These are phyloP conservation scores for Apocrypta bakeri DNA, from an alignment of 1,140 invertebrate species.

Conservation along the genomic window DNA sequence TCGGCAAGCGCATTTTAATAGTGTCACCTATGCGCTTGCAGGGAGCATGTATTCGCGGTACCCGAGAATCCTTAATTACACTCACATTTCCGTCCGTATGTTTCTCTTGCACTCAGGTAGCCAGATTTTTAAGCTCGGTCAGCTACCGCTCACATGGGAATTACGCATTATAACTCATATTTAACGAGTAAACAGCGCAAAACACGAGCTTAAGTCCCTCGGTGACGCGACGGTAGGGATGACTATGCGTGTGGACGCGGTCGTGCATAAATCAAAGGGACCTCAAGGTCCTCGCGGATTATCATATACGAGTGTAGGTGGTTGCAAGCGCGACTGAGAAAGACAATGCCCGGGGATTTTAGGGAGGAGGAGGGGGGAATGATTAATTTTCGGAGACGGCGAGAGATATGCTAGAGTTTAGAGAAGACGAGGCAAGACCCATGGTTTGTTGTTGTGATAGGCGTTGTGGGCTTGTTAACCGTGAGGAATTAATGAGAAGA, in stretches of 20 bases:
- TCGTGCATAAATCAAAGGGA: constrained; percentile 39
- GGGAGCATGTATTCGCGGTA: too few relatives aligned
- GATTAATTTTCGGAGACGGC: constrained; percentile 37
- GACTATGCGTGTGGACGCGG: not conserved
- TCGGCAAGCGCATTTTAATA: not conserved
- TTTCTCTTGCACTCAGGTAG: too few relatives aligned
- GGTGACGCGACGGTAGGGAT: not conserved
- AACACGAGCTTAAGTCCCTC: not conserved
- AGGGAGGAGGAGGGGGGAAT: not conserved
- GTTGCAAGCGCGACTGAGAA: not conserved
- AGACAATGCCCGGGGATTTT: constrained; percentile 19
- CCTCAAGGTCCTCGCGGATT: constrained; percentile 27
- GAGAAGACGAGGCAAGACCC: not conserved
- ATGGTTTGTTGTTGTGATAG: not conserved
- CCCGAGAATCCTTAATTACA: too few relatives aligned
- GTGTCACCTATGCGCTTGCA: too few relatives aligned
- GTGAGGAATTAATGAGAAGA: not conserved
- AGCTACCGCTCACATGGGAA: not conserved
- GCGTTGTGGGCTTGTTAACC: not conserved
- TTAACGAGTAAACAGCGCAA: constrained; percentile 35
- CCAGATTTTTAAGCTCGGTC: constrained; percentile 4
- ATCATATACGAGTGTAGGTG: constrained; percentile 5
- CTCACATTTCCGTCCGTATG: too few relatives aligned
- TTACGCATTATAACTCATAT: constrained; percentile 30
- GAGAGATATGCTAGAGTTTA: too few relatives aligned